Conservation (phyloP, 1,140 invertebrate genomes). For the Drosophila oshimai region DNA sequence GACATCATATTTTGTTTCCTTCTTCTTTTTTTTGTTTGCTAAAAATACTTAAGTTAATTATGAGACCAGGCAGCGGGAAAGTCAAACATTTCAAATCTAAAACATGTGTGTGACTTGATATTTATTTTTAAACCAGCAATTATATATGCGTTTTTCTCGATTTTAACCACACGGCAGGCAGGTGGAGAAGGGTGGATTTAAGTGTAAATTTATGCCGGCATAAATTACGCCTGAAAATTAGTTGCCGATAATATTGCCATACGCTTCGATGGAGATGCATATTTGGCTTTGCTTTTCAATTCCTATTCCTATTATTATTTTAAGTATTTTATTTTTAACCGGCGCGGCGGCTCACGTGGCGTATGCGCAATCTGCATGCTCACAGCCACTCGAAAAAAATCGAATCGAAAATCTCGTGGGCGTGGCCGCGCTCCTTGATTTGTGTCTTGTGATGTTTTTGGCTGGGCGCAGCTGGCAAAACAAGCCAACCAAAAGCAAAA, state of each 20-base stretch:
- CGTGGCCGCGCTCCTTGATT: slow-evolving; percentile 35
- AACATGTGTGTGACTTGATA: slow-evolving; percentile 77
- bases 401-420: slow-evolving; percentile 42
- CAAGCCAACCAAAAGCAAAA: neutral
- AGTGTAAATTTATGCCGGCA: slow-evolving; percentile 42
- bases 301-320: neutral
- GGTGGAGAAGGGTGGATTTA: slow-evolving; percentile 30
- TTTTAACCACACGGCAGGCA: slow-evolving; percentile 9
- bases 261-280: neutral
- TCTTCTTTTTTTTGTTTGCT: slow-evolving; percentile 47
- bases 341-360: slow-evolving; percentile 37
- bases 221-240: slow-evolving; percentile 51
- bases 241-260: slow-evolving; percentile 41
- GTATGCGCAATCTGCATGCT: slow-evolving; percentile 44
- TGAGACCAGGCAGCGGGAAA: slow-evolving; percentile 47
- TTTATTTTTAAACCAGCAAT: slow-evolving; percentile 65
- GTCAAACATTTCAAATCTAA: slow-evolving; percentile 64
- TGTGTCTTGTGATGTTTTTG: slow-evolving; percentile 52
- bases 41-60: slow-evolving; percentile 80
- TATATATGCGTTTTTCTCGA: slow-evolving; percentile 4
- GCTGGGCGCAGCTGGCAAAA: slow-evolving; percentile 58
- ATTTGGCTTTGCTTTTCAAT: neutral
- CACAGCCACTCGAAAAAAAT: neutral
- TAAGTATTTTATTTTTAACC: neutral
- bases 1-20: slow-evolving; percentile 12